Evolutionary conservation across 2,113 vertebrate species (phyloP).

Genomic region (Cryptoleucopteryx plumbea): DNA sequence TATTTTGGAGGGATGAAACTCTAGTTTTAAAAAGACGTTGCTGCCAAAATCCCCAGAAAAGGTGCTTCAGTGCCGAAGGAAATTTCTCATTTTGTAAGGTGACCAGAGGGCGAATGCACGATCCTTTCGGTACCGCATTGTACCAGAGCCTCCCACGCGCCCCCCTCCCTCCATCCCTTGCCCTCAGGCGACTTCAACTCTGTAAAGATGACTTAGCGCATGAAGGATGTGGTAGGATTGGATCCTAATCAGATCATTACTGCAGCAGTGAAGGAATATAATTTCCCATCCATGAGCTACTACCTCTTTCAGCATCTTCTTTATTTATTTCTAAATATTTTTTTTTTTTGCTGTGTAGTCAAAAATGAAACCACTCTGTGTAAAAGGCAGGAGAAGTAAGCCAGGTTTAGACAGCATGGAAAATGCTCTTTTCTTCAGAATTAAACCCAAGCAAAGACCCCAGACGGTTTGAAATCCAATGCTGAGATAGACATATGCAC

Average conservation of each 20-base stretch:
- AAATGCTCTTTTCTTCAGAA: background rate
- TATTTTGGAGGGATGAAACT: background rate
- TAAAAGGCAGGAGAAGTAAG: background rate
- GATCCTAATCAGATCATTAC: conserved; percentile 48
- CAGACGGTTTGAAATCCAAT: background rate
- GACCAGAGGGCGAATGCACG: background rate
- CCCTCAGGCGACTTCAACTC: background rate
- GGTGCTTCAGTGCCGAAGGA: background rate
- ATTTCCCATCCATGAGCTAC: background rate
- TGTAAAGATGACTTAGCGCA: conserved; percentile 1
- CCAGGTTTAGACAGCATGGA: background rate
- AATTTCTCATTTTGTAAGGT: background rate
- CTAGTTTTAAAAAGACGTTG: background rate
- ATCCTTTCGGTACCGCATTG: accelerated
- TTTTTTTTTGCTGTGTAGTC: background rate
- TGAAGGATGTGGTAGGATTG: conserved; percentile 9
- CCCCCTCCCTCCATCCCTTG: background rate
- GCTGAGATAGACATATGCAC: background rate
- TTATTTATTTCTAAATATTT: conserved; percentile 25
- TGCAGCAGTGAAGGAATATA: background rate
- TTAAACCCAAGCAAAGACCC: background rate
- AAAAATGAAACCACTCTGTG: background rate
- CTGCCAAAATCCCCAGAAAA: background rate
- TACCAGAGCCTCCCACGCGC: background rate
- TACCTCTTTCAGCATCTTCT: background rate